Conservation (phyloP, 2,113 vertebrate species). For the Thermophis baileyi region DNA sequence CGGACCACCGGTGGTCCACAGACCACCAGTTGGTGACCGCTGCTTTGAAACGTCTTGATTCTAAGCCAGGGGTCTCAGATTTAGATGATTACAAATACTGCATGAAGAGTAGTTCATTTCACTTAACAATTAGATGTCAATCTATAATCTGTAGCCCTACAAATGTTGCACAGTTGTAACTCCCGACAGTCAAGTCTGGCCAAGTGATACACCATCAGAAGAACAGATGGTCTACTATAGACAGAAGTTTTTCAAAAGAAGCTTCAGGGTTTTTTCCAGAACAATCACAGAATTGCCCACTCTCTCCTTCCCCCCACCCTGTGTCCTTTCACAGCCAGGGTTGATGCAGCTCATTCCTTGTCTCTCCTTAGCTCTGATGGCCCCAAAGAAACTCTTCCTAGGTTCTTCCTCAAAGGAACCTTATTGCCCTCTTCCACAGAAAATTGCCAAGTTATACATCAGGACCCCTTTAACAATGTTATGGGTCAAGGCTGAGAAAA, state of each 20-base stretch:
- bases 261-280: neutral
- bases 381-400: neutral
- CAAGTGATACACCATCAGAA: neutral
- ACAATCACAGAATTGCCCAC: neutral
- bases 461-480: neutral
- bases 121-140: neutral
- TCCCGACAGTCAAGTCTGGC: neutral
- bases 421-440: neutral
- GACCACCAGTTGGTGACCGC: too few relatives aligned
- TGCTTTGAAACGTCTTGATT: neutral
- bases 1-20: too few relatives aligned
- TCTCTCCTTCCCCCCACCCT: neutral
- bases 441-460: neutral
- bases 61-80: neutral
- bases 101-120: neutral
- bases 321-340: neutral
- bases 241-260: neutral
- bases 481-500: neutral
- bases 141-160: neutral
- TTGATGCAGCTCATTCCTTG: neutral
- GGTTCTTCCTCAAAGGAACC: neutral
- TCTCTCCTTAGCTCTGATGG: neutral
- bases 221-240: neutral
- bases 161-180: neutral
- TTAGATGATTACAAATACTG: neutral